phyloP scores from a whole-genome alignment of 2,113 vertebrate species.

The Cettia cetti region DNA sequence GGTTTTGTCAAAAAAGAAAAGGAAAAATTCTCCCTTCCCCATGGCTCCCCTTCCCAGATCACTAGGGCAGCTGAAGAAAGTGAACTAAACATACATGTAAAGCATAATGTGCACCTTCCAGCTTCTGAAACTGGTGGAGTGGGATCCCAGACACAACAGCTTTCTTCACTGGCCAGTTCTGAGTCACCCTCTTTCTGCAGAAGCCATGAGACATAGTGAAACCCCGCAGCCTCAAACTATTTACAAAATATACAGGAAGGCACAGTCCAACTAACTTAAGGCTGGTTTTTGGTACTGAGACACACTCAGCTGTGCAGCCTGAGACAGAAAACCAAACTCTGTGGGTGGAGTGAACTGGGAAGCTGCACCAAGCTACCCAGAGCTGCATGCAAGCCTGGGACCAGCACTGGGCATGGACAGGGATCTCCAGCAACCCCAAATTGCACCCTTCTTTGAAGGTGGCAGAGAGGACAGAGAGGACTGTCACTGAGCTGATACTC shows the following conservation, averaged over 20 bases:
- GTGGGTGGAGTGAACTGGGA: not conserved
- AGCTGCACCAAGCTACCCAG: not conserved
- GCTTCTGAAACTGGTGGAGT: not conserved
- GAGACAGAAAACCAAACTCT: not conserved
- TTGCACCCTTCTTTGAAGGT: not conserved
- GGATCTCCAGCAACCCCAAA: not conserved
- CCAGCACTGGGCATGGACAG: not conserved
- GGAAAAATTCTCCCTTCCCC: not conserved
- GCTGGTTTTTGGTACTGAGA: not conserved
- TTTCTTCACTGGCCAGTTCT: constrained; percentile 15
- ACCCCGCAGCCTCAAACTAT: not conserved
- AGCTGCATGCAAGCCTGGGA: not conserved
- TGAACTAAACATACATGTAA: not conserved
- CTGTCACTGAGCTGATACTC: not conserved
- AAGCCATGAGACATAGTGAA: constrained; percentile 46
- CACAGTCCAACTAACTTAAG: not conserved
- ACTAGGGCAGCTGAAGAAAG: not conserved
- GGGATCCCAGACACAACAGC: not conserved
- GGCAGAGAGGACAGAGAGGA: not conserved
- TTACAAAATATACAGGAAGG: constrained; percentile 30
- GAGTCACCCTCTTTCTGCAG: constrained; percentile 32
- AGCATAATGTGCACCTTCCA: not conserved
- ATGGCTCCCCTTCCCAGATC: not conserved
- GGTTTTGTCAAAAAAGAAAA: not conserved
- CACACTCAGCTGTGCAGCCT: not conserved